Evolutionary conservation across 1,140 invertebrate species (phyloP), one percentile per base, ranked within the genome.

Genomic region (Cydia fagiglandana): DNA sequence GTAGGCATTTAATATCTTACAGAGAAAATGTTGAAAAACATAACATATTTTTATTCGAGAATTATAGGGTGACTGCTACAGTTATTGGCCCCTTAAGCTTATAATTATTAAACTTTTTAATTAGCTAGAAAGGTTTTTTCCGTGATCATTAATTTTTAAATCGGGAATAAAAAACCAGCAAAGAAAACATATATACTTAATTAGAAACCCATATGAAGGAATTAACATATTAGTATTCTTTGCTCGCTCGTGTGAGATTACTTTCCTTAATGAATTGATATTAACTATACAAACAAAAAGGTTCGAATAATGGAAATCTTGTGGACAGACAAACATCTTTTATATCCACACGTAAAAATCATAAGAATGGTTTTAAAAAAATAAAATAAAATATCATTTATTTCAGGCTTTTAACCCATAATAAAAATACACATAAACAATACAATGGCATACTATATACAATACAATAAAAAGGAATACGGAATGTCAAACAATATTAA

Each of bases 261-360:
- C 64, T 66, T 66, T 66, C 24, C 28, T 15, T 66, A 34, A 66
- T 66, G 28, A 66, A 66, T 66, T 38, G 64, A 66, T 30, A 30
- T 66, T 38, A 34, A 53, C 7, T 38, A 66, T n/a, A n/a, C 61
- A 12, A 13, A 28, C 4, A 64, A 66, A 28, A 66, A 28, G 10
- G 12, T 28, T 12, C 10, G 24, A 9, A 66, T 34, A 28, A 7
- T 15, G 24, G 28, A 28, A 66, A 66, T 15, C 9, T 30, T 20
- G 20, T 30, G 30, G 13, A 7, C 30, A 15, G 12, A 34, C 20
- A 53, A 53, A n/a, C n/a, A n/a, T 53, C n/a, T 53, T n/a, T 5
- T 53, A n/a, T 1, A 45, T 45, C 41, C 41, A 45, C 9, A 12
- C 41, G 41, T 45, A 45, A 2, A 45, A 3, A 0, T 45, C 7